Evolutionary conservation across 2,797 vertebrate genomes (phyloP).

Genomic region (Onychomys leucogaster): DNA sequence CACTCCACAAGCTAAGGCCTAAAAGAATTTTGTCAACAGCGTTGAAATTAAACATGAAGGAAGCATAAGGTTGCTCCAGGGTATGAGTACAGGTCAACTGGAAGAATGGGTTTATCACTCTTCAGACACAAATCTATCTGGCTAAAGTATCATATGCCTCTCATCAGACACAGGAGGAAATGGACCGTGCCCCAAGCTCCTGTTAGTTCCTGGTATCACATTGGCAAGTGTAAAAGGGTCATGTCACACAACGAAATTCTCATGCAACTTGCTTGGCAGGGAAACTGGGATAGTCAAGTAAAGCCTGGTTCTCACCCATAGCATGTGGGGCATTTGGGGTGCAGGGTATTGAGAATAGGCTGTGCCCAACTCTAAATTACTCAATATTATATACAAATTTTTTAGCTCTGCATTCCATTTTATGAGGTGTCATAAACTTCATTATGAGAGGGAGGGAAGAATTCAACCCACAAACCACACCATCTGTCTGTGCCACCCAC

Average conservation of each 20-base stretch:
- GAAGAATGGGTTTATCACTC: background rate
- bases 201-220: background rate
- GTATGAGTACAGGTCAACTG: background rate
- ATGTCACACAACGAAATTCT: background rate
- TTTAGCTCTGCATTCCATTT: background rate
- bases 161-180: background rate
- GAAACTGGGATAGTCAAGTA: background rate
- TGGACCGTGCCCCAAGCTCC: too few relatives aligned
- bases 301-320: background rate
- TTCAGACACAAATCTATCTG: background rate
- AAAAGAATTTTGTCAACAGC: background rate
- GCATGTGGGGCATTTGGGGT: background rate
- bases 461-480: background rate
- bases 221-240: background rate
- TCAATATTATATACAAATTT: background rate
- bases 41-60: background rate
- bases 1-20: background rate
- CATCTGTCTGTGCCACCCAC: background rate
- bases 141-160: background rate
- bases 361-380: background rate
- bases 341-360: background rate
- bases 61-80: background rate
- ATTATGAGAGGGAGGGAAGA: background rate
- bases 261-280: background rate
- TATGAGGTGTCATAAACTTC: background rate